Percentiles rank a stretch among this genome's conserved stretches.
phyloP scores from a whole-genome alignment of 2,113 vertebrate genomes.

The Glaucomys volans region DNA sequence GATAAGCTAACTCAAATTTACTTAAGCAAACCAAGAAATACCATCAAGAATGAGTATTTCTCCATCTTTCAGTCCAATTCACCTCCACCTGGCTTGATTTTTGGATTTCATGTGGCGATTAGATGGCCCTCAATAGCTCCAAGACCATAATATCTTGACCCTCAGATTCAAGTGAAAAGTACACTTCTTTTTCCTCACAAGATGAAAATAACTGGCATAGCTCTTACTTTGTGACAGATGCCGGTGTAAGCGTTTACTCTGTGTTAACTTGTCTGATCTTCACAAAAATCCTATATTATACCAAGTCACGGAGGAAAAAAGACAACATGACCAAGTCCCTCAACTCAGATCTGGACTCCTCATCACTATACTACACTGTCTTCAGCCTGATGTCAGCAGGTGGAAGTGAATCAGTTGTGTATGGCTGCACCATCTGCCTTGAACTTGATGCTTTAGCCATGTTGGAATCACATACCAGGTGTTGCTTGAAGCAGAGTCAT shows the following conservation, averaged over 20 bases:
- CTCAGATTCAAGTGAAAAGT: neutral
- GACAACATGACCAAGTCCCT: neutral
- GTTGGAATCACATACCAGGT: neutral
- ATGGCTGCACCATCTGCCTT: neutral
- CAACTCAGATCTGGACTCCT: neutral
- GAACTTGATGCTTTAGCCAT: neutral
- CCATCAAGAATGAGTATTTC: neutral
- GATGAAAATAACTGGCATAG: neutral
- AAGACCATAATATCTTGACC: neutral
- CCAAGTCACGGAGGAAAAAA: neutral
- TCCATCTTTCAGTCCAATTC: neutral
- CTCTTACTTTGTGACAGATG: neutral
- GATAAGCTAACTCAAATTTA: neutral
- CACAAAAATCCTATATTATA: neutral
- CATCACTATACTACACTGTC: neutral
- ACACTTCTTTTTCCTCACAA: neutral
- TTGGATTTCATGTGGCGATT: neutral
- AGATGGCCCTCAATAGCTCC: neutral
- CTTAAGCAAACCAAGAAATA: conserved; percentile 13
- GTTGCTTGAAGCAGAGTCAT: neutral
- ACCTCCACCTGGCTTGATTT: neutral
- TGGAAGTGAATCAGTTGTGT: neutral
- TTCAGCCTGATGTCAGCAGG: neutral
- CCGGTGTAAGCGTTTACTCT: neutral
- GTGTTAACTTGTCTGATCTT: neutral